These are phyloP conservation scores for Micromesistius poutassou DNA, from an alignment of 2,797 vertebrate species.

Conservation along the genomic window DNA sequence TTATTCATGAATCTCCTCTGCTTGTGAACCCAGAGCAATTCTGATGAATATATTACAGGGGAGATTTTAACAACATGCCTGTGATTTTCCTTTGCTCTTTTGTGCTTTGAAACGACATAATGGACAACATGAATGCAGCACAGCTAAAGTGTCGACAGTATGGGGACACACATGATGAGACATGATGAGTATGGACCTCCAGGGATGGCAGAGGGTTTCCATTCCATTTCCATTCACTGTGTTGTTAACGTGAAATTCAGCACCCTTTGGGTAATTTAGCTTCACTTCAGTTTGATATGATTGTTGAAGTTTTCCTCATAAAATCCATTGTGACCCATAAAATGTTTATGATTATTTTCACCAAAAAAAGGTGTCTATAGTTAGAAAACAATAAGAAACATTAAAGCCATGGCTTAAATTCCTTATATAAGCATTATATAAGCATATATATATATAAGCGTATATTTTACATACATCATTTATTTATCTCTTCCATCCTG, in stretches of 20 bases:
- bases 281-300: too few species aligned
- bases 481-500: not conserved
- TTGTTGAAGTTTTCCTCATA: too few species aligned
- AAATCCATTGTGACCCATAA: too few species aligned
- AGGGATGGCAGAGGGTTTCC: not conserved
- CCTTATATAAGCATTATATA: not conserved
- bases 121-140: not conserved
- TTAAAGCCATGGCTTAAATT: too few species aligned
- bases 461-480: not conserved
- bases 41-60: not conserved
- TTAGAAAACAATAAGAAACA: too few species aligned
- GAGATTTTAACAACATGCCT: not conserved
- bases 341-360: too few species aligned
- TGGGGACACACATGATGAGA: not conserved
- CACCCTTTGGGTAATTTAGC: not conserved
- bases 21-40: not conserved
- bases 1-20: not conserved
- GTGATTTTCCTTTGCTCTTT: not conserved
- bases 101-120: not conserved
- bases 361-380: too few species aligned
- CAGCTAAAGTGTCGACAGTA: not conserved
- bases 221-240: not conserved
- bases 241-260: not conserved
- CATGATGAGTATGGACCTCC: not conserved
- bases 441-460: too few species aligned